Evolutionary conservation across 2,888 invertebrate species (phyloP).

Genomic region (Lasioglossum vierecki): DNA sequence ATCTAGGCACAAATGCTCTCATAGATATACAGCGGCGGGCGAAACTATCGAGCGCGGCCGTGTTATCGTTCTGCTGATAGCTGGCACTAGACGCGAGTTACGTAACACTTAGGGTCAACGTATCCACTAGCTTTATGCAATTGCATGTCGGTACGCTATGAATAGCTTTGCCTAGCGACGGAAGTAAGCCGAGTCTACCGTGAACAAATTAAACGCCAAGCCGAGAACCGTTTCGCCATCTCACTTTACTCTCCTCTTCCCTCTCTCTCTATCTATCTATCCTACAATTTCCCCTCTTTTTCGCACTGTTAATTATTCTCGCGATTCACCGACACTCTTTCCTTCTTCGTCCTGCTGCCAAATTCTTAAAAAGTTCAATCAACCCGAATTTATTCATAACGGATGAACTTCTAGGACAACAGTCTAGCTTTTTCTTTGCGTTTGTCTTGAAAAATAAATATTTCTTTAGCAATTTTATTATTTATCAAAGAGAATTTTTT

Average conservation of each 20-base stretch:
- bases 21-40: slow-evolving; percentile 64
- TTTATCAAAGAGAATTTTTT: not conserved
- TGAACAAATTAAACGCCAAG: slow-evolving; percentile 57
- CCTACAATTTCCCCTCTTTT: not conserved
- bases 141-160: slow-evolving; percentile 82
- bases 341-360: not conserved
- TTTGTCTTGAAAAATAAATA: not conserved
- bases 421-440: too few relatives aligned
- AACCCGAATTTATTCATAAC: not conserved
- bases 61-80: slow-evolving; percentile 79
- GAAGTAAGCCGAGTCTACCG: slow-evolving; percentile 57
- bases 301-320: not conserved
- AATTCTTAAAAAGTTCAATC: not conserved
- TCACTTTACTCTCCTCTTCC: not conserved
- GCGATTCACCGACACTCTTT: not conserved
- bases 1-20: slow-evolving; percentile 64
- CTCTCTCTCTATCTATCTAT: not conserved
- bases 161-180: slow-evolving; percentile 75
- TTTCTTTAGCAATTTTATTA: not conserved
- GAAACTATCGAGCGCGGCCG: slow-evolving; percentile 64
- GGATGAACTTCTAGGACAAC: too few relatives aligned
- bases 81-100: slow-evolving; percentile 77
- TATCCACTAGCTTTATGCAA: slow-evolving; percentile 82
- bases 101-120: slow-evolving; percentile 82
- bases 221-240: not conserved